These are phyloP conservation scores for Phalangium opilio DNA, from an alignment of 2,888 invertebrate species.

Conservation along the genomic window DNA sequence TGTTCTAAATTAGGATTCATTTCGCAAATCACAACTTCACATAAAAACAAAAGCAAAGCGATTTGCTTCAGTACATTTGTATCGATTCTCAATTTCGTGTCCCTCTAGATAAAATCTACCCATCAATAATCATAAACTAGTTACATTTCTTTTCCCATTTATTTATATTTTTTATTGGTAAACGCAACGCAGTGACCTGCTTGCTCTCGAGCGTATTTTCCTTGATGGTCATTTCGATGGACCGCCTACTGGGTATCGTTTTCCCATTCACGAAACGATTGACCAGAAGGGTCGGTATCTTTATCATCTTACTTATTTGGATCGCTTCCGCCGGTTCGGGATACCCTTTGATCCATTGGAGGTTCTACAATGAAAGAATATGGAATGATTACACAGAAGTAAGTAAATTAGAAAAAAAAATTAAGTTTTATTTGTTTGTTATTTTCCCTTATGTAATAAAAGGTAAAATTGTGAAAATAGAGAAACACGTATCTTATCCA, in stretches of 20 bases:
- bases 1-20: too few relatives aligned
- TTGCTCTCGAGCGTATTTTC: conserved; percentile 61
- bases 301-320: conserved; percentile 52
- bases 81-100: not conserved
- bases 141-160: conserved; percentile 2
- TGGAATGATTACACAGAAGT: conserved; percentile 58
- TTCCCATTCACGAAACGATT: conserved; percentile 53
- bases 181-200: conserved; percentile 43
- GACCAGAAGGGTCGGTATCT: conserved; percentile 45
- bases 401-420: not conserved
- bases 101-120: not conserved
- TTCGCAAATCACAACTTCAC: too few relatives aligned
- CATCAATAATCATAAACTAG: too few relatives aligned
- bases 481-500: too few relatives aligned
- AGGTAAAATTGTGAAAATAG: too few relatives aligned
- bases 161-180: too few relatives aligned
- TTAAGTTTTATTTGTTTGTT: too few relatives aligned
- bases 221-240: conserved; percentile 61
- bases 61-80: too few relatives aligned
- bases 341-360: conserved; percentile 30
- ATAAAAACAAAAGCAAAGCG: too few relatives aligned
- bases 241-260: conserved; percentile 63
- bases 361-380: conserved; percentile 42
- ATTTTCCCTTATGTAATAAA: too few relatives aligned
- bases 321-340: conserved; percentile 45